Conservation (phyloP, 1,140 invertebrate genomes). For the Panagrolaimus sp. region DNA sequence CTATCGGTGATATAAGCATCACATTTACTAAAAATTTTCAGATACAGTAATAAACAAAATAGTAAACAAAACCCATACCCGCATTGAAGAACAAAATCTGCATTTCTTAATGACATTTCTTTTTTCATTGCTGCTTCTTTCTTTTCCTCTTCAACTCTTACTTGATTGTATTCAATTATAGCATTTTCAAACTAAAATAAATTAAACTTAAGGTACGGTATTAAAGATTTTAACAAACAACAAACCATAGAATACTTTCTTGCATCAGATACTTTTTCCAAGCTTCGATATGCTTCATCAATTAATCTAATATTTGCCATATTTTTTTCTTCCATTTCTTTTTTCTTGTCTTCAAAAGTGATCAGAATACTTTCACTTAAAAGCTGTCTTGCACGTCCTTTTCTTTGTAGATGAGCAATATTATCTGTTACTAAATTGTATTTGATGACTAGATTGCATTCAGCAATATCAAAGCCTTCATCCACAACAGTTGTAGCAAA, state of each 20-base stretch:
- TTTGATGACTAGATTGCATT: slow-evolving; percentile 58
- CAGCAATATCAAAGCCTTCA: slow-evolving; percentile 57
- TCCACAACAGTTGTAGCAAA: slow-evolving; percentile 57
- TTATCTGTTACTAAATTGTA: slow-evolving; percentile 58
- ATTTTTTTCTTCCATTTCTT: background rate
- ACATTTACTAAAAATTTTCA: too few relatives aligned
- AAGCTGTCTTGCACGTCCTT: slow-evolving; percentile 36
- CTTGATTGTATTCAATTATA: too few relatives aligned
- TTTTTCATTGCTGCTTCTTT: too few relatives aligned
- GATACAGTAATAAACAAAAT: too few relatives aligned
- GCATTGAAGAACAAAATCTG: too few relatives aligned
- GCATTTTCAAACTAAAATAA: too few relatives aligned
- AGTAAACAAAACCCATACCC: too few relatives aligned
- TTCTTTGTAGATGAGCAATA: slow-evolving; percentile 56
- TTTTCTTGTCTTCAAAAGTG: background rate
- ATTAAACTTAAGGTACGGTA: background rate
- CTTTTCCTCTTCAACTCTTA: too few relatives aligned
- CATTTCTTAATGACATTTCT: too few relatives aligned
- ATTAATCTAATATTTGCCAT: background rate
- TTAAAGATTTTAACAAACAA: background rate
- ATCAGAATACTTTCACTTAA: background rate
- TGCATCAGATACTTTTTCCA: too few relatives aligned
- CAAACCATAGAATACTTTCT: background rate
- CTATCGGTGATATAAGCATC: too few relatives aligned
- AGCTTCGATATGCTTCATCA: too few relatives aligned